These are phyloP conservation scores for Heliconius congener DNA, from an alignment of 1,140 invertebrate genomes.

Conservation along the genomic window DNA sequence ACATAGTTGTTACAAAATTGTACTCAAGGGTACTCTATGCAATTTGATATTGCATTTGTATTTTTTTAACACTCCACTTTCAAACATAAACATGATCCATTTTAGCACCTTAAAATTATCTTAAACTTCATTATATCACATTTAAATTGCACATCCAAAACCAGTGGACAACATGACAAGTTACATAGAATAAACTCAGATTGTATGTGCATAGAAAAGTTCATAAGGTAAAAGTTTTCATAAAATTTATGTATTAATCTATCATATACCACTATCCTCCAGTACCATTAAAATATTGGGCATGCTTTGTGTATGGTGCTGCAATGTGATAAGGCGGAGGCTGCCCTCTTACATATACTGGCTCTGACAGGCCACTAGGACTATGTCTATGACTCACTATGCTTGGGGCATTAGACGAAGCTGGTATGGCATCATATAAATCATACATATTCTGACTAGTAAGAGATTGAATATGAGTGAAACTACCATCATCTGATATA, in stretches of 20 bases:
- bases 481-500: slow-evolving; percentile 75
- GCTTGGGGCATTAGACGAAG: slow-evolving; percentile 65
- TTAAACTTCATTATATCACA: slow-evolving; percentile 71
- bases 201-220: slow-evolving; percentile 37
- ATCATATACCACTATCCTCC: slow-evolving; percentile 66
- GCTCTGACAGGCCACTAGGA: slow-evolving; percentile 62
- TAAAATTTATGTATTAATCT: slow-evolving; percentile 25
- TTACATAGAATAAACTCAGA: slow-evolving; percentile 33
- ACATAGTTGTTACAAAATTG: slow-evolving; percentile 75
- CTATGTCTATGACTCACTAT: slow-evolving; percentile 63
- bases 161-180: slow-evolving; percentile 50
- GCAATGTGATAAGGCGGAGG: slow-evolving; percentile 81
- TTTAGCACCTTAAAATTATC: slow-evolving; percentile 74
- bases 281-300: slow-evolving; percentile 80
- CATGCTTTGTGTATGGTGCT: slow-evolving; percentile 81
- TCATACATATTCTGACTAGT: slow-evolving; percentile 75
- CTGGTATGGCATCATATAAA: slow-evolving; percentile 70
- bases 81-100: slow-evolving; percentile 60
- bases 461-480: slow-evolving; percentile 68
- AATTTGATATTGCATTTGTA: slow-evolving; percentile 46
- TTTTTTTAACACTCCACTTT: slow-evolving; percentile 40
- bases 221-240: slow-evolving; percentile 36
- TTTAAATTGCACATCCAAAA: slow-evolving; percentile 76
- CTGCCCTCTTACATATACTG: slow-evolving; percentile 63
- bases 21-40: slow-evolving; percentile 70